Percentiles rank a stretch among this genome's conserved stretches.
phyloP scores from a whole-genome alignment of 2,888 invertebrate genomes.

The Taenaris catops region DNA sequence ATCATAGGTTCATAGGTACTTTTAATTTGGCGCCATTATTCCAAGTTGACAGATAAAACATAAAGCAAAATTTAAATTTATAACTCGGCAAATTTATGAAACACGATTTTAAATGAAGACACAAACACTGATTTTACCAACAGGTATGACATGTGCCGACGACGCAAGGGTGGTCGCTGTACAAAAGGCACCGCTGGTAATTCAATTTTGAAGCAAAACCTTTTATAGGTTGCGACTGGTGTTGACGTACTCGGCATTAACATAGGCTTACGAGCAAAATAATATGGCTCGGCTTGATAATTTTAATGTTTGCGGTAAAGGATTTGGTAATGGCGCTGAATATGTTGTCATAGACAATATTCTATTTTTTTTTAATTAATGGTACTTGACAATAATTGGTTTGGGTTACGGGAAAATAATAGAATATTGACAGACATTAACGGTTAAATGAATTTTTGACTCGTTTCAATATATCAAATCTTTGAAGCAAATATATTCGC shows the following conservation, averaged over 20 bases:
- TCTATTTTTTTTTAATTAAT: slow-evolving; percentile 21
- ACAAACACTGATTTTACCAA: slow-evolving; percentile 71
- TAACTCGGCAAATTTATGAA: slow-evolving; percentile 5
- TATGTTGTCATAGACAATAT: slow-evolving; percentile 36
- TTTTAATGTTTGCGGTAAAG: slow-evolving; percentile 70
- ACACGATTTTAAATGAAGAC: slow-evolving; percentile 41
- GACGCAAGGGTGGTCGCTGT: slow-evolving; percentile 97
- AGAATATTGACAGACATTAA: not conserved
- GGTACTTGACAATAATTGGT: slow-evolving; percentile 15
- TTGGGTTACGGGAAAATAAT: slow-evolving; percentile 17
- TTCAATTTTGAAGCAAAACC: slow-evolving; percentile 63
- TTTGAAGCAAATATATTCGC: too few relatives aligned
- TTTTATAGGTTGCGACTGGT: slow-evolving; percentile 53
- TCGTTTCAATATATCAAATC: too few relatives aligned
- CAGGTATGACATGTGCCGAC: slow-evolving; percentile 99
- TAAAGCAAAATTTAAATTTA: not conserved
- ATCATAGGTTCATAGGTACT: too few relatives aligned
- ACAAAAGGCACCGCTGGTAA: slow-evolving; percentile 99
- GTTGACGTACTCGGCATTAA: slow-evolving; percentile 61
- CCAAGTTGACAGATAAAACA: slow-evolving; percentile 26
- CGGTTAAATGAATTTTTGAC: too few relatives aligned
- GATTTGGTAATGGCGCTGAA: slow-evolving; percentile 79
- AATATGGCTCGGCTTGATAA: slow-evolving; percentile 68
- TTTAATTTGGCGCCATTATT: slow-evolving; percentile 66
- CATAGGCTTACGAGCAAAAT: slow-evolving; percentile 66